These are phyloP conservation scores for Fopius arisanus DNA, from an alignment of 1,140 invertebrate genomes.

Conservation along the genomic window DNA sequence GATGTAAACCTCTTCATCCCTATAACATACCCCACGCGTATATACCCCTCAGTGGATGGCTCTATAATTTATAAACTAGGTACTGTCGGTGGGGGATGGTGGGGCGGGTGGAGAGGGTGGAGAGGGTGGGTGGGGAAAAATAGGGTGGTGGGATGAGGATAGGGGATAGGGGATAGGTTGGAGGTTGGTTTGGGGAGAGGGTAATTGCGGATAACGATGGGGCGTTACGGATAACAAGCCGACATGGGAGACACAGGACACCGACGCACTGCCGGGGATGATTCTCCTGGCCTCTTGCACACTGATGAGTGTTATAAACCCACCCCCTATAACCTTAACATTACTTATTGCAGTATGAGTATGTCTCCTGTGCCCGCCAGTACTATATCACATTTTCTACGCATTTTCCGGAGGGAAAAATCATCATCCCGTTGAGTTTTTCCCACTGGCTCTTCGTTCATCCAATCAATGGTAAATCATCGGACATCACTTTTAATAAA, in stretches of 20 bases:
- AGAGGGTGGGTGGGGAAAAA: constrained; percentile 60
- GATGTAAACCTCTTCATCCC: constrained; percentile 31
- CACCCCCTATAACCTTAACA: neutral
- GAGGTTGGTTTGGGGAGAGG: constrained; percentile 63
- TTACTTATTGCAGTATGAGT: neutral
- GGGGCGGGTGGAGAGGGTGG: constrained; percentile 65
- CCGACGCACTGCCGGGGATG: constrained; percentile 31
- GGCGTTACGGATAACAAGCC: constrained; percentile 64
- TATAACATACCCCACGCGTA: constrained; percentile 15
- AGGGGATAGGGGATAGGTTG: constrained; percentile 62
- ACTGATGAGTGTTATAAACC: neutral
- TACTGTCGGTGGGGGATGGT: constrained; percentile 59
- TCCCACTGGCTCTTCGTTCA: too few species aligned
- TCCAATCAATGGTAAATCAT: too few species aligned
- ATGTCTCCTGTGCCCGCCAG: neutral
- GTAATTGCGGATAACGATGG: constrained; percentile 66
- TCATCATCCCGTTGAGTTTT: too few species aligned
- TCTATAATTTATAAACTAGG: constrained; percentile 65
- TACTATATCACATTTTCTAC: neutral
- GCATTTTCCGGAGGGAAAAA: too few species aligned
- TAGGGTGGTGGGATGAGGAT: constrained; percentile 64
- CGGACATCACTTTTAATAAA: too few species aligned
- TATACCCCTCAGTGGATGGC: constrained; percentile 38
- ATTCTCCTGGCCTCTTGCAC: neutral
- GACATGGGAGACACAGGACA: constrained; percentile 64